Conservation (phyloP, 1,140 invertebrate genomes). For the Euura lappo region DNA sequence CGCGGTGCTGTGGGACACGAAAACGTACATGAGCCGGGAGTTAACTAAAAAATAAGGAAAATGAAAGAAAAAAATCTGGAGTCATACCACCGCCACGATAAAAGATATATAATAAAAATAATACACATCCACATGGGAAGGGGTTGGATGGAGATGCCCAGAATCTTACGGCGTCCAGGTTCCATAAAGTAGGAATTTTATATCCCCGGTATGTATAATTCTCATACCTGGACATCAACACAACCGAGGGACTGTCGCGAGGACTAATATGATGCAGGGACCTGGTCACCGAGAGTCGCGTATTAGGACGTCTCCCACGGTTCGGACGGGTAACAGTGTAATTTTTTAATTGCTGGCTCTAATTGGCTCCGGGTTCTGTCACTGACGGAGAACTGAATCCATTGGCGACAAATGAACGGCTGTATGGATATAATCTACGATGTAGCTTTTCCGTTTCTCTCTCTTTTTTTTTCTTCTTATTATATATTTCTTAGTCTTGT, state of each 20-base stretch:
- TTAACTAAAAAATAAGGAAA: background rate
- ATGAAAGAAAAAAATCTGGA: background rate
- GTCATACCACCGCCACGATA: no score
- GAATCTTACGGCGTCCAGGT: conserved; percentile 45
- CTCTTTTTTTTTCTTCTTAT: no score
- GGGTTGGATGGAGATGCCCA: conserved; percentile 49
- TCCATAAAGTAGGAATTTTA: conserved; percentile 55
- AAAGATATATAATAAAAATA: no score
- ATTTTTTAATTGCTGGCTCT: conserved; percentile 58
- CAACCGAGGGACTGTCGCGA: no score
- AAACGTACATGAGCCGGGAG: no score
- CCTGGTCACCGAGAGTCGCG: background rate
- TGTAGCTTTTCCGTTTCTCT: no score
- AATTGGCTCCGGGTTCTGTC: conserved; percentile 58
- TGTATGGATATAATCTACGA: conserved; percentile 30
- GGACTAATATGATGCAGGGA: background rate
- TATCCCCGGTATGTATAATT: background rate
- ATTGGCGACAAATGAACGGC: background rate
- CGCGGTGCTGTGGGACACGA: no score
- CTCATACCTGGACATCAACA: no score
- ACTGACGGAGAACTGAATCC: no score
- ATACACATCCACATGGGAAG: no score
- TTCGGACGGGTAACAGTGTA: conserved; percentile 32
- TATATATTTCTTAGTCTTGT: no score
- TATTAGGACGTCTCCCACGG: conserved; percentile 6